Evolutionary conservation across 2,888 invertebrate species (phyloP).

Genomic region (Plagiodera versicolora): DNA sequence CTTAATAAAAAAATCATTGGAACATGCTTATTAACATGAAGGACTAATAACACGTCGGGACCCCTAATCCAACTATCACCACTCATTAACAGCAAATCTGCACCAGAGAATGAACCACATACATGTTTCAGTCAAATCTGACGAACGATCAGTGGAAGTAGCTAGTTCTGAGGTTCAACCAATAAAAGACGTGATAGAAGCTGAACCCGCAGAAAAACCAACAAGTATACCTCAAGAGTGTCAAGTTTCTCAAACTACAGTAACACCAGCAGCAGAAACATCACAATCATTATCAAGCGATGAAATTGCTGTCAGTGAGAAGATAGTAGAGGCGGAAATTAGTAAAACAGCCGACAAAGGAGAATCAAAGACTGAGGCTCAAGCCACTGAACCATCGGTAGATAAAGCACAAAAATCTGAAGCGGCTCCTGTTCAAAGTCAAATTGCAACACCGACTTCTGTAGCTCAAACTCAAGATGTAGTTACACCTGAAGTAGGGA

Average conservation of each 20-base stretch:
- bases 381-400: conserved; percentile 20
- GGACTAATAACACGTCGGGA: neutral
- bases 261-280: conserved; percentile 13
- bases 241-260: neutral
- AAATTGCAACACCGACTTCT: conserved; percentile 13
- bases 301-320: conserved; percentile 15
- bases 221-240: neutral
- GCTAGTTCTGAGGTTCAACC: neutral
- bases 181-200: conserved; percentile 21
- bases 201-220: conserved; percentile 31
- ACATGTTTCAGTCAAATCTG: conserved; percentile 10
- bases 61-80: neutral
- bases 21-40: conserved; percentile 22
- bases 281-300: conserved; percentile 11
- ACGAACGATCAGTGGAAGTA: neutral
- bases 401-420: neutral
- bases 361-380: conserved; percentile 21
- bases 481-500: conserved; percentile 30
- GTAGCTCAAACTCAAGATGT: neutral
- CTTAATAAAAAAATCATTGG: neutral
- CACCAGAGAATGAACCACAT: neutral
- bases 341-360: conserved; percentile 31
- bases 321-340: conserved; percentile 28
- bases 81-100: neutral
- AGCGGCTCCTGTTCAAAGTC: neutral